phyloP scores from a whole-genome alignment of 2,888 invertebrate genomes.

The Ditylenchus weischeri region DNA sequence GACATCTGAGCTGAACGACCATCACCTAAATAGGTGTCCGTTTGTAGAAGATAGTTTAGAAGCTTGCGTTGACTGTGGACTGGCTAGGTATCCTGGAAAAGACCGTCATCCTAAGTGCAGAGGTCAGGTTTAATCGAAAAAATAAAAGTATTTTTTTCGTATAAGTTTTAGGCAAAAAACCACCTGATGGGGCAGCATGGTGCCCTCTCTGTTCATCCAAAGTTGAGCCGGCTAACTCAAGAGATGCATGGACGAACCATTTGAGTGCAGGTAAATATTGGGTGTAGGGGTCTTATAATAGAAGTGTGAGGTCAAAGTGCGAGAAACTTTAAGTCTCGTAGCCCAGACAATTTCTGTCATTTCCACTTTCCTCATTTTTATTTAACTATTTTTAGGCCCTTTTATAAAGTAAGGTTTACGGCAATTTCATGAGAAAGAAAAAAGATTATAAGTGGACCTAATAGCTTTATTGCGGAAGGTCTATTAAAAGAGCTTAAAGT shows the following conservation, averaged over 20 bases:
- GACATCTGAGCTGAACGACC: constrained; percentile 49
- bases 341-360: too few species aligned
- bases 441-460: too few species aligned
- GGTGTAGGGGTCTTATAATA: too few species aligned
- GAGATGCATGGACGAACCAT: neutral
- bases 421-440: too few species aligned
- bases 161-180: neutral
- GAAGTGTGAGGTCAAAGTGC: too few species aligned
- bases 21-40: constrained; percentile 45
- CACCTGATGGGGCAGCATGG: constrained; percentile 12
- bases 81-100: constrained; percentile 45
- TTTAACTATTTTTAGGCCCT: too few species aligned
- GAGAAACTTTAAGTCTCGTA: too few species aligned
- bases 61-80: constrained; percentile 44
- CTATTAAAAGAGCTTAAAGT: too few species aligned
- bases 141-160: neutral
- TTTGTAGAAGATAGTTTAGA: constrained; percentile 43
- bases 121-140: neutral
- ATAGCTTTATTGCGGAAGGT: too few species aligned
- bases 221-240: neutral
- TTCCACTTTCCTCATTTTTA: too few species aligned
- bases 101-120: constrained; percentile 48
- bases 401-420: too few species aligned
- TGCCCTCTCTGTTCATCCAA: constrained; percentile 12
- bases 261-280: neutral